Base-by-base conservation (phyloP, 23 tunicate genomes). In the Diplosoma virens region DNA sequence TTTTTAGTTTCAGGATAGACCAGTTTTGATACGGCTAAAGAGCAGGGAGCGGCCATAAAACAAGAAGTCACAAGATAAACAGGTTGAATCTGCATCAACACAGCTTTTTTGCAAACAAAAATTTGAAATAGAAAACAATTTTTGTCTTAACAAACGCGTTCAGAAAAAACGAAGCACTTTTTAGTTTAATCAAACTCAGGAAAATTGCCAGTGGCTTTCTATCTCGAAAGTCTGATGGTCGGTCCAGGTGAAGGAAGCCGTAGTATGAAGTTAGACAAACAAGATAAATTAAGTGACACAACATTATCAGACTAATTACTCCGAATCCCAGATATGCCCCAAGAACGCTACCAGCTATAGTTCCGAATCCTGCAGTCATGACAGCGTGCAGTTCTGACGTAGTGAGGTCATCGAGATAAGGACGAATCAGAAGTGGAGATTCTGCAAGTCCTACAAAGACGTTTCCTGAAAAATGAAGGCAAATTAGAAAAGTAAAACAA, bases 21-120 rank as follows among this genome's bases (percentile, higher is more conserved):
- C 47, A 94, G 47, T 53, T 94, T 94, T 27, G 90, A 56, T 23
- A 89, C 73, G 27, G 87, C 95, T 1, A 94, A 71, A 1, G 99
- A 90, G 67, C 95, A 90, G 17, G 99, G 99, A 32, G 99, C 90
- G 14, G 99, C 94, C 99, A 94, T 94, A 26, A 94, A 80, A 50
- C 90, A 83, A 16, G 91, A 90, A 11, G 95, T 87, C 48, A 94
- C 79, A 7, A 87, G 82, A 46, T 87, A 83, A 11, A 83, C 89
- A 0, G 95, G 67, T 79, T 84, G 82, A 65, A 90, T 90, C 97
- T 87, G 59, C 27, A 30, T n/a, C n/a, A n/a, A n/a, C n/a, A n/a
- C n/a, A n/a, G n/a, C n/a, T n/a, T n/a, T n/a, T n/a, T n/a, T n/a
- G n/a, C n/a, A n/a, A n/a, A n/a, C n/a, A n/a, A n/a, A n/a, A n/a